Evolutionary conservation across 2,113 vertebrate genomes (phyloP).

Genomic region (Gymnarchus niloticus): DNA sequence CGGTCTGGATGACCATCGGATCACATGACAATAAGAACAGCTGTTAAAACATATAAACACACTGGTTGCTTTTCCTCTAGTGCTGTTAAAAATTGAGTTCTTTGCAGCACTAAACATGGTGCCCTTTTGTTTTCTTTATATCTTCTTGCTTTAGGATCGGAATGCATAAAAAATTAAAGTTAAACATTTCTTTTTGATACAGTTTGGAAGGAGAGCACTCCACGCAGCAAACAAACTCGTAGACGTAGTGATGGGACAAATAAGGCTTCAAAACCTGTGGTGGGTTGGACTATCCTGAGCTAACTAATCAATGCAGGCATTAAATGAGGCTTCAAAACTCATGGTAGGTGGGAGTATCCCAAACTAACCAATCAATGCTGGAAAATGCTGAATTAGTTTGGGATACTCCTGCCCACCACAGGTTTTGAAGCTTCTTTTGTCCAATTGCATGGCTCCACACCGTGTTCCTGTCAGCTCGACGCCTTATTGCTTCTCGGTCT

Average conservation of each 20-base stretch:
- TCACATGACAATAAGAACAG: not conserved
- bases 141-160: not conserved
- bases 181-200: not conserved
- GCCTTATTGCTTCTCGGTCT: no score
- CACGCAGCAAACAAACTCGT: not conserved
- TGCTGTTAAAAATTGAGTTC: not conserved
- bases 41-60: constrained; percentile 4
- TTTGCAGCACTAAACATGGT: not conserved
- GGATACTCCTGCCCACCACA: no score
- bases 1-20: not conserved
- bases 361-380: no score
- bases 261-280: no score
- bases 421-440: no score
- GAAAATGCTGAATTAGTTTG: no score
- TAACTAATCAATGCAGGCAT: no score
- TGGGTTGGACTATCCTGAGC: no score
- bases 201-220: not conserved
- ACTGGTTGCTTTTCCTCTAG: not conserved
- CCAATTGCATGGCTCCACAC: no score
- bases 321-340: no score
- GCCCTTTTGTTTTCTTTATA: not conserved
- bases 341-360: no score
- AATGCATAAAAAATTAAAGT: not conserved
- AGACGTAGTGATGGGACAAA: not conserved
- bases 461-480: no score